phyloP scores from a whole-genome alignment of 2,797 vertebrate species.

The Denticeps clupeoides region DNA sequence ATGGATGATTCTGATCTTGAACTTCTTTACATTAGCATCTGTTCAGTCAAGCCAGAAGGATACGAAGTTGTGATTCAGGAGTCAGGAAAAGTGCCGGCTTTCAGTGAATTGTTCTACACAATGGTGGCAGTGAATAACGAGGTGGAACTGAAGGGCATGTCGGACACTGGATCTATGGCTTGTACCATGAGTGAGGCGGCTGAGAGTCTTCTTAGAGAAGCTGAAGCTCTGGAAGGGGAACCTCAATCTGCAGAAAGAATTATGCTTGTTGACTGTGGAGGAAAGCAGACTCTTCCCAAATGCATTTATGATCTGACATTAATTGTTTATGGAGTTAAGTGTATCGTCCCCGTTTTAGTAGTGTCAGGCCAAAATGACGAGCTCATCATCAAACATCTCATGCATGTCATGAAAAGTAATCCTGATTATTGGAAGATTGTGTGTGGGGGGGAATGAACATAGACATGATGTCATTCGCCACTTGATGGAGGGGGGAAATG shows the following conservation, averaged over 20 bases:
- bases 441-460: background rate
- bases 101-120: conserved; percentile 5
- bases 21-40: no score
- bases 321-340: conserved; percentile 9
- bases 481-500: background rate
- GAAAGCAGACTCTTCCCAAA: conserved; percentile 3
- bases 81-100: no score
- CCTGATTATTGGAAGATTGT: conserved; percentile 13
- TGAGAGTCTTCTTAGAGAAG: background rate
- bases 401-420: conserved; percentile 7
- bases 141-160: background rate
- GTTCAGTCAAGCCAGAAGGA: no score
- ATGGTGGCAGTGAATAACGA: conserved; percentile 3
- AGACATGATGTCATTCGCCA: background rate
- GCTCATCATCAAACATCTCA: conserved; percentile 9
- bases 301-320: conserved; percentile 12
- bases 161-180: conserved; percentile 2
- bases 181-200: conserved; percentile 6
- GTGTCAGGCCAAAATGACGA: conserved; percentile 10
- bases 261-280: conserved; percentile 19
- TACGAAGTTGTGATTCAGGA: no score
- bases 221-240: background rate
- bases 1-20: no score
- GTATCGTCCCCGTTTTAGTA: conserved; percentile 10
- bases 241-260: background rate